Base-by-base conservation (phyloP, 37 sponge, comb jelly and placozoan genomes). In the Agelas oroides region DNA sequence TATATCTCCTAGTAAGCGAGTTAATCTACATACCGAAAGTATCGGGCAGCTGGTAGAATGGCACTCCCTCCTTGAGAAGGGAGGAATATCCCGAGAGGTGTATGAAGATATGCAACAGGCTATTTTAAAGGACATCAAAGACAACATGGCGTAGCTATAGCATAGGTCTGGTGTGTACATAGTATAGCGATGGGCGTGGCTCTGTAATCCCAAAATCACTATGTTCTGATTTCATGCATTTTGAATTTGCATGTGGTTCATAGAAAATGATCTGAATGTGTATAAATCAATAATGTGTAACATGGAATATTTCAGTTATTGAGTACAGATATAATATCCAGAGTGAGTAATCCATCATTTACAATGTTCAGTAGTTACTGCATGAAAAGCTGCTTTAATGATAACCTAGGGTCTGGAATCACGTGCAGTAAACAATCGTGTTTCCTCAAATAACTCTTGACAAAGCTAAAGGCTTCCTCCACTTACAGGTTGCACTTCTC, bases 41-140 rank as follows among this genome's bases (percentile, higher is more conserved):
- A 72, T 72, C 5, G 13, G 5, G 23, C 73, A 72, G 28, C 53
- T 40, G 23, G 53, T 15, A 12, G 6, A 40, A 8, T 38, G 73
- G 73, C 73, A 72, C n/a, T 46, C 12, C 53, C 73, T 72, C 20
- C 32, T 28, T 11, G 73, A 72, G 15, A 21, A 27, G 21, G 73
- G 73, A 27, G 53, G 18, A 2, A 72, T 72, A 5, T 21, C 73
- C 5, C 1, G 18, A 3, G 69, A 68, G 35, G 35, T 5, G 2
- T 72, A 72, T n/a, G 28, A 72, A 14, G 73, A 72, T 46, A 3
- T 72, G 12, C 73, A 72, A 19, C 23, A 72, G 2, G 40, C 73
- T 20, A 72, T 72, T n/a, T 46, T 46, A 2, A 5, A 21, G 21
- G 73, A 72, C 2, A 46, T 40, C 46, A 40, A 40, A 15, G 40